Base-by-base conservation (phyloP, 2,113 vertebrate genomes). In the Heteronetta atricapilla region DNA sequence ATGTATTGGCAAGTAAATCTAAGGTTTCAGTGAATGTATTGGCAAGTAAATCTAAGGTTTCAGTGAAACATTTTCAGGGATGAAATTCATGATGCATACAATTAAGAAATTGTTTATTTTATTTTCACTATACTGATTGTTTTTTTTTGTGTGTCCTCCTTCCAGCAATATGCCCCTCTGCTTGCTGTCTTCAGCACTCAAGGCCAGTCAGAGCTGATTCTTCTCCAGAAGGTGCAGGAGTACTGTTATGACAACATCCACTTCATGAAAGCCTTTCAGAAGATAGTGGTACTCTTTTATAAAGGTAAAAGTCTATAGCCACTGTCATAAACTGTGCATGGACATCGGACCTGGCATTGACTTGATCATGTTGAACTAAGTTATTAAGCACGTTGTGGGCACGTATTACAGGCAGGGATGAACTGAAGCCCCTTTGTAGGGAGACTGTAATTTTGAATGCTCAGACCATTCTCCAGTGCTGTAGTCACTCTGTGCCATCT, bases 211-310 rank as follows among this genome's bases (percentile, higher is more conserved):
- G 99, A 99, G 94, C 89, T 99, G 73, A 98, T 98, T 63, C 98
- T 99, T 66, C 98, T 99, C 53, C 98, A 98, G 94, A 99, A 99
- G 96, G 98, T 99, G 88, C 99, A 99, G 93, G 99, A 99, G 50
- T 99, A 99, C 96, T 99, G 99, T 94, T 99, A 99, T 2, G 99
- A 99, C 96, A 99, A 99, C 97, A 99, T 99, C 94, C 99, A 99
- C 92, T 99, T 99, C 97, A 99, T 99, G 99, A 99, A 99, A 97
- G 98, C 99, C 93, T 99, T 99, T 97, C 99, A 98, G 96, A 99
- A 99, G 98, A 99, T 99, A n/a, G 98, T 99, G 95, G 98, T 99
- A 84, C 99, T 99, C 92, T 99, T 99, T 69, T 99, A 99, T 89
- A 99, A 99, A 99, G 99, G 99, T 99, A 97, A 64, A 74, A 55